Percentiles rank a stretch among this genome's conserved stretches.
phyloP scores from a whole-genome alignment of 2,113 vertebrate species.

The Hypocryptadius cinnamomeus region DNA sequence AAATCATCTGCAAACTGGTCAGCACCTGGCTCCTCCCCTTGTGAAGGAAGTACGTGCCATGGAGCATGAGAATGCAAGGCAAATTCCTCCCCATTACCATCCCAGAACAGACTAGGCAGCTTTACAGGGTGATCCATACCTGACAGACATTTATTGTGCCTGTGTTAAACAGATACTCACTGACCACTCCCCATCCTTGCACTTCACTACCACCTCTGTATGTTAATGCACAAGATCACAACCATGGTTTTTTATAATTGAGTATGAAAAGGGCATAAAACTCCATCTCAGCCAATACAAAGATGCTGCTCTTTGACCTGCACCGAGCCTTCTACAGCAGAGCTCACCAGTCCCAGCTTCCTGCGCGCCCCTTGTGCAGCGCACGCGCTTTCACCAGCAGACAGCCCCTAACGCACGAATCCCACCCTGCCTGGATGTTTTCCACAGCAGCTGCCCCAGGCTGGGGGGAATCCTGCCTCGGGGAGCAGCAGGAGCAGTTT shows the following conservation, averaged over 20 bases:
- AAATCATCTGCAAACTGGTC: background rate
- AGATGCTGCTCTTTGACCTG: background rate
- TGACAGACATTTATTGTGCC: background rate
- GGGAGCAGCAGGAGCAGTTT: conserved; percentile 59
- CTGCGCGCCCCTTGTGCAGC: background rate
- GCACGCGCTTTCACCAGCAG: background rate
- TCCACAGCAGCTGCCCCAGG: background rate
- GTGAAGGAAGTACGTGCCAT: background rate
- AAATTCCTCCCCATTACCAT: background rate
- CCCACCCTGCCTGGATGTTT: conserved; percentile 1
- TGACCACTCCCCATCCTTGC: background rate
- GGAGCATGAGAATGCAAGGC: background rate
- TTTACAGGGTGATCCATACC: background rate
- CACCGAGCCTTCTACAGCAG: background rate
- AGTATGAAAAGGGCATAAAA: background rate
- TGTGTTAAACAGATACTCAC: background rate
- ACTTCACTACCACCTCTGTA: background rate
- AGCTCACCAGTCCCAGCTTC: background rate
- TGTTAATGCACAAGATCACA: background rate
- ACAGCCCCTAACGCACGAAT: background rate
- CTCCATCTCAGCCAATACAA: background rate
- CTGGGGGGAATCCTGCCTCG: background rate
- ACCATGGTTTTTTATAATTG: fast-evolving
- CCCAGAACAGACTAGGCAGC: background rate
- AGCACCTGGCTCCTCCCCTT: background rate